Conservation (phyloP, 2,888 invertebrate species). For the Ophioninae sp. region DNA sequence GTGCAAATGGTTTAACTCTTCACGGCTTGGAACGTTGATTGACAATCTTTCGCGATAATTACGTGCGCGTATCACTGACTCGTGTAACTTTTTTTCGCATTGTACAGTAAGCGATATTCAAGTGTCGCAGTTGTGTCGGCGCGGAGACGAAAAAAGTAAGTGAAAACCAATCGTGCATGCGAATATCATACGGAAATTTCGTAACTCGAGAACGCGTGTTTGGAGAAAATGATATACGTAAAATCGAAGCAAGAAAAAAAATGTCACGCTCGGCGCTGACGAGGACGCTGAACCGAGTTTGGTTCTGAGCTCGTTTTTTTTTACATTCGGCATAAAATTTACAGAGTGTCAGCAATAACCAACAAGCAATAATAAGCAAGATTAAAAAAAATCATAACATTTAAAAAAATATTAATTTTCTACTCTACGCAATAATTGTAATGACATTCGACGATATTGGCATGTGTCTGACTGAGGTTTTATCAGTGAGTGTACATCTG, state of each 20-base stretch:
- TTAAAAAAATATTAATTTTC: too few species aligned
- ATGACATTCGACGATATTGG: too few species aligned
- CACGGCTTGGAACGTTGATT: background rate
- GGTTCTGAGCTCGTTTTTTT: background rate
- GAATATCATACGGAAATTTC: conserved; percentile 7
- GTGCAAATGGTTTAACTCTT: background rate
- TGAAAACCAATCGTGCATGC: background rate
- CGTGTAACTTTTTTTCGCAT: background rate
- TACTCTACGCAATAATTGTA: too few species aligned
- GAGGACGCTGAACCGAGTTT: background rate
- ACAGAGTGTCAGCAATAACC: background rate
- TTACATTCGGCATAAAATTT: background rate
- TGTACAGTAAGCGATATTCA: background rate
- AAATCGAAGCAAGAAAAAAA: background rate
- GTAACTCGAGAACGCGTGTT: background rate
- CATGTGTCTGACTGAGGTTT: too few species aligned
- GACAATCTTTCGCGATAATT: conserved; percentile 1
- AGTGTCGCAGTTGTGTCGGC: background rate
- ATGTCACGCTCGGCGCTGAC: background rate
- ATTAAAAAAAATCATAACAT: too few species aligned
- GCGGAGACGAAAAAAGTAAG: background rate
- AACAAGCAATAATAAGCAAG: too few species aligned
- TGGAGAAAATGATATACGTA: conserved; percentile 5
- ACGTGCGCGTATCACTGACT: background rate
- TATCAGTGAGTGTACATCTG: too few species aligned